A percentile compares a stretch with the other conserved stretches of the same genome.
These are phyloP conservation scores for Serinus canaria DNA, from an alignment of 2,113 vertebrate genomes.

Conservation along the genomic window DNA sequence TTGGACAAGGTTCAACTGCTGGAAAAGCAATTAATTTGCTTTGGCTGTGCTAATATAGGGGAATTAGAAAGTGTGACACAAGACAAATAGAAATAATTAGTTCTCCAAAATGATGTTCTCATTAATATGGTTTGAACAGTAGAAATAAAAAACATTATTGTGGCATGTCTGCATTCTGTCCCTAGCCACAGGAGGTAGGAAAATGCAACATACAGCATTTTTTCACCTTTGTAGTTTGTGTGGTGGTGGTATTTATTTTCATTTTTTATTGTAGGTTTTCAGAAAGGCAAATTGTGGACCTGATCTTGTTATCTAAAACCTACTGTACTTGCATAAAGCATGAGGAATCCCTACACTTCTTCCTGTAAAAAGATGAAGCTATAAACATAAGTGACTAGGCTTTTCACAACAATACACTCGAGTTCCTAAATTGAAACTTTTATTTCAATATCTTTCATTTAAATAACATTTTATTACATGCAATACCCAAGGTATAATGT, in stretches of 20 bases:
- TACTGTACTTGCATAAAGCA: not conserved
- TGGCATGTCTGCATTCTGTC: conserved; percentile 82
- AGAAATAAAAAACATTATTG: conserved; percentile 89
- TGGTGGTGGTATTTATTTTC: conserved; percentile 34
- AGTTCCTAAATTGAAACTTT: not conserved
- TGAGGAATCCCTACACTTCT: not conserved
- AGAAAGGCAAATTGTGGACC: not conserved
- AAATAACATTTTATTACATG: conserved; percentile 33
- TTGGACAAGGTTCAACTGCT: conserved; percentile 98
- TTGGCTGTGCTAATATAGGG: conserved; percentile 99
- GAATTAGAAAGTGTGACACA: conserved; percentile 99
- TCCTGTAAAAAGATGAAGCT: not conserved
- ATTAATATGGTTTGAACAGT: conserved; percentile 92
- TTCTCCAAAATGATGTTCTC: conserved; percentile 99
- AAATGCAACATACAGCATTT: conserved; percentile 67
- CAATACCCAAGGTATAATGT: not conserved
- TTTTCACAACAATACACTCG: not conserved
- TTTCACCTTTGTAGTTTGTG: conserved; percentile 64
- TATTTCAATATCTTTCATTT: conserved; percentile 10
- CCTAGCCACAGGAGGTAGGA: conserved; percentile 71
- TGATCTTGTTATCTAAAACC: not conserved
- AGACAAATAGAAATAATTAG: conserved; percentile 99
- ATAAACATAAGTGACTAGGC: not conserved
- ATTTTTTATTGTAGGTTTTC: conserved; percentile 36
- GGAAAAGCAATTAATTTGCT: conserved; percentile 99